Conservation (phyloP, 2,888 invertebrate species). For the Nudaria mundana region DNA sequence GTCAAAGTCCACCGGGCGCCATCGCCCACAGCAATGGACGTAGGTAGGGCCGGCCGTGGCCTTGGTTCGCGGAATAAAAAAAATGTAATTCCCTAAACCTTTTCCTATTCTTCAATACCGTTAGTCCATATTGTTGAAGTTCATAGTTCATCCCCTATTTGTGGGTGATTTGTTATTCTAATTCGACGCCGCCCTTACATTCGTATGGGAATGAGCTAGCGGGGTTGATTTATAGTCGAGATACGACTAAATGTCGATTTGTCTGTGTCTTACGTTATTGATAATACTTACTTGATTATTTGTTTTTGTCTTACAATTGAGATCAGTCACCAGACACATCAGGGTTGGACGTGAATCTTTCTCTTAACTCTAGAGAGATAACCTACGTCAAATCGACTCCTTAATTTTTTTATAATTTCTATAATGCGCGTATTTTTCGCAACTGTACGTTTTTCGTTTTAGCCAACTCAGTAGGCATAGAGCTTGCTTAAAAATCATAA, state of each 20-base stretch:
- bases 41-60: too few species aligned
- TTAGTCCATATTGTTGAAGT: conserved; percentile 16
- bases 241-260: conserved; percentile 31
- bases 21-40: too few species aligned
- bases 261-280: conserved; percentile 28
- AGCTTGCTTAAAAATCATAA: too few species aligned
- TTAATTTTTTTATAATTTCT: too few species aligned
- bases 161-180: conserved; percentile 31
- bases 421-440: too few species aligned
- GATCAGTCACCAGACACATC: neutral
- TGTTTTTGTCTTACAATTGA: conserved; percentile 12
- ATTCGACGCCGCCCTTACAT: conserved; percentile 28
- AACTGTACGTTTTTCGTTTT: too few species aligned
- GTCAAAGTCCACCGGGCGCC: too few species aligned
- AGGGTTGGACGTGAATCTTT: neutral
- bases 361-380: neutral
- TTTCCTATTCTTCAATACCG: conserved; percentile 2
- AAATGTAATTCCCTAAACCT: neutral
- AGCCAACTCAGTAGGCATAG: too few species aligned
- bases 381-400: too few species aligned
- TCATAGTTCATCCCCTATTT: conserved; percentile 32
- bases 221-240: conserved; percentile 34
- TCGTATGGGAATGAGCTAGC: conserved; percentile 23
- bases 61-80: too few species aligned
- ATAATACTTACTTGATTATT: conserved; percentile 25